Percentiles rank a stretch among this genome's conserved stretches.
These are phyloP conservation scores for Papilio helenus DNA, from an alignment of 1,140 invertebrate species.

Conservation along the genomic window DNA sequence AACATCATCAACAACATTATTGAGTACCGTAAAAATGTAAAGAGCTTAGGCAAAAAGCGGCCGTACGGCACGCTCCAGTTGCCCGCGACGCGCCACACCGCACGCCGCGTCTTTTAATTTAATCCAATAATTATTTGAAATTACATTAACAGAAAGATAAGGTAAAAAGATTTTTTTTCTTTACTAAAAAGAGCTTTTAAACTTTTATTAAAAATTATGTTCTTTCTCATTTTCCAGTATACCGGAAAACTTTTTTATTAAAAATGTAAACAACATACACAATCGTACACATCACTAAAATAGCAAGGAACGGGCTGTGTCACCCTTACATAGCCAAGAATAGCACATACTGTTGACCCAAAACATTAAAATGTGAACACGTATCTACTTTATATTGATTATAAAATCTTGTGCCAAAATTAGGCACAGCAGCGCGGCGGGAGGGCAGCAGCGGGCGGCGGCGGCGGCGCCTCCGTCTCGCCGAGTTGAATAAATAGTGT, in stretches of 20 bases:
- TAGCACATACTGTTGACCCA: background rate
- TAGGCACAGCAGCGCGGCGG: background rate
- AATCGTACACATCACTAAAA: no score
- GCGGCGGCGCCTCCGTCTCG: no score
- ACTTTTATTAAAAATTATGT: no score
- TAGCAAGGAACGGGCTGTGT: no score
- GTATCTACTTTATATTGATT: background rate
- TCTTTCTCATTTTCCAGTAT: no score
- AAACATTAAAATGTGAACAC: background rate
- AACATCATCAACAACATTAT: background rate
- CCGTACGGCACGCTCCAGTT: conserved; percentile 6
- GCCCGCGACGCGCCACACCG: background rate
- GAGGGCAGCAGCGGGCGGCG: no score
- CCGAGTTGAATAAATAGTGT: background rate
- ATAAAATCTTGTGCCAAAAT: background rate
- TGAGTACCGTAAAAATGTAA: background rate
- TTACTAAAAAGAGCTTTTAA: no score
- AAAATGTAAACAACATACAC: no score
- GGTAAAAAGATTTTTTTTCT: background rate
- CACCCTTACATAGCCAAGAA: background rate
- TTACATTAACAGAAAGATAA: background rate
- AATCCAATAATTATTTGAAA: background rate
- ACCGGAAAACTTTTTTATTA: no score
- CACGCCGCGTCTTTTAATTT: background rate
- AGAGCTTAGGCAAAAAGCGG: background rate